phyloP scores from a whole-genome alignment of 2,113 vertebrate genomes.

The Seriola aureovittata region DNA sequence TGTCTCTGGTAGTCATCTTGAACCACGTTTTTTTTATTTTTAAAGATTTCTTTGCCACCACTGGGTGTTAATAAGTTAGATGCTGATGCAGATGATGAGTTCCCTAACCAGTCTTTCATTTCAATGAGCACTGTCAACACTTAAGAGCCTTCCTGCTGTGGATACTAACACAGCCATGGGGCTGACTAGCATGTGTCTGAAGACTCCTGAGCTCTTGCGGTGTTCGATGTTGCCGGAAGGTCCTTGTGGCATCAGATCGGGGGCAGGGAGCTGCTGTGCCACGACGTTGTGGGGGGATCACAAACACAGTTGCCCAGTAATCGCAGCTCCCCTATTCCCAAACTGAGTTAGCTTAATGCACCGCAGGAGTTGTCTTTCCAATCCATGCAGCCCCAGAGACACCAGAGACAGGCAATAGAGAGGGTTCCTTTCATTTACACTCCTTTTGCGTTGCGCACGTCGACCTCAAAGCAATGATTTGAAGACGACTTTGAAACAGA shows the following conservation, averaged over 20 bases:
- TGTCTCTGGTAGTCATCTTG: neutral
- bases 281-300: conserved; percentile 33
- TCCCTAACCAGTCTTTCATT: conserved; percentile 37
- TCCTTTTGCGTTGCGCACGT: conserved; percentile 27
- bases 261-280: conserved; percentile 37
- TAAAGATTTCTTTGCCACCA: neutral
- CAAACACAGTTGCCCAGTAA: conserved; percentile 45
- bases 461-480: conserved; percentile 40
- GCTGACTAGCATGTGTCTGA: conserved; percentile 40
- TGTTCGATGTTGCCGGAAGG: conserved; percentile 28
- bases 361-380: conserved; percentile 56
- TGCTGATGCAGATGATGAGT: conserved; percentile 24
- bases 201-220: conserved; percentile 12
- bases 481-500: conserved; percentile 43
- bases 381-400: conserved; percentile 37
- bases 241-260: conserved; percentile 14
- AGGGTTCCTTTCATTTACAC: conserved; percentile 62
- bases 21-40: conserved; percentile 38
- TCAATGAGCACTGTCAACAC: conserved; percentile 38
- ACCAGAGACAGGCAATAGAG: conserved; percentile 7
- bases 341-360: conserved; percentile 68
- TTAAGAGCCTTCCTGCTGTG: conserved; percentile 43
- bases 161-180: conserved; percentile 41
- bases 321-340: conserved; percentile 58
- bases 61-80: conserved; percentile 35